These are phyloP conservation scores for Carlito syrichta DNA, from an alignment of 2,113 vertebrate species.

Conservation along the genomic window DNA sequence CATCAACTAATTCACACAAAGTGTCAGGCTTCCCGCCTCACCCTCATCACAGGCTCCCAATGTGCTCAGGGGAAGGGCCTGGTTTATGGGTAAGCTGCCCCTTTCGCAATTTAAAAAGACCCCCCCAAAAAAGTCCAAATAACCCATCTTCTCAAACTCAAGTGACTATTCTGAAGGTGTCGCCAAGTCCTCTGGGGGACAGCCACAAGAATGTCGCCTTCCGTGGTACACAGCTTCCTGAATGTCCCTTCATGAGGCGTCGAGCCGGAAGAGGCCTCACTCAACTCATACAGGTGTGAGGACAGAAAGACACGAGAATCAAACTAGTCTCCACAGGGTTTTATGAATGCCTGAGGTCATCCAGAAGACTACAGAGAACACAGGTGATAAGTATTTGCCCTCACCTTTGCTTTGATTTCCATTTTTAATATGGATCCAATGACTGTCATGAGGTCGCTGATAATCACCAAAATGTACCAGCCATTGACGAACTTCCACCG, in stretches of 20 bases:
- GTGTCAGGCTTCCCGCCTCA: not conserved
- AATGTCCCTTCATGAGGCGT: not conserved
- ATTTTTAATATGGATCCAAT: conserved; percentile 95
- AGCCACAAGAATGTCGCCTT: not conserved
- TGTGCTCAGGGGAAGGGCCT: not conserved
- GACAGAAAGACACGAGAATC: not conserved
- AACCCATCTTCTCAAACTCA: not conserved
- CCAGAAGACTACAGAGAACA: not conserved
- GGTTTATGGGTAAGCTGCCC: not conserved
- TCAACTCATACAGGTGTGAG: not conserved
- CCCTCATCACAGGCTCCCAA: not conserved
- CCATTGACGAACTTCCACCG: conserved; percentile 92
- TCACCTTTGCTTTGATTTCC: conserved; percentile 98
- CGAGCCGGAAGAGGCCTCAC: not conserved
- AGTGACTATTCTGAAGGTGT: not conserved
- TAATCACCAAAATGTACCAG: conserved; percentile 95
- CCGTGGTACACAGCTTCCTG: not conserved
- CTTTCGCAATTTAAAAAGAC: not conserved
- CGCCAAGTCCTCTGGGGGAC: not conserved
- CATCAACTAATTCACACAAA: not conserved
- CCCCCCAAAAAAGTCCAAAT: not conserved
- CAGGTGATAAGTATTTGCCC: not conserved
- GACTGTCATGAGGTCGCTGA: conserved; percentile 94
- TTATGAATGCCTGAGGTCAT: not conserved
- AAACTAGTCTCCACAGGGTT: not conserved